Percentiles rank a stretch among this genome's conserved stretches.
These are phyloP conservation scores for Leptodactylus fallax DNA, from an alignment of 2,797 vertebrate genomes.

Conservation along the genomic window DNA sequence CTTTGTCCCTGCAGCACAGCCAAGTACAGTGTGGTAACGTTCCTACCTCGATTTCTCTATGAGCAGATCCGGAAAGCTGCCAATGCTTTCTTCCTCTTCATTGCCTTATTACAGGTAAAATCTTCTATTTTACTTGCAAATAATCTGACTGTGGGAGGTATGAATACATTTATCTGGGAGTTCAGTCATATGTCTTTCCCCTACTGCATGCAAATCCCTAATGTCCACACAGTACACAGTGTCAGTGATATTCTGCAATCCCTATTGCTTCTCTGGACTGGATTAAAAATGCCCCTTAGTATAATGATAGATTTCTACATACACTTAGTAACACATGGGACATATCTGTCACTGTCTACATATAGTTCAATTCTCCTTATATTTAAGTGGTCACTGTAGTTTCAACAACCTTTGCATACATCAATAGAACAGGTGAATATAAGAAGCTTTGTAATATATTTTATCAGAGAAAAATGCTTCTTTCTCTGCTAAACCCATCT, in stretches of 20 bases:
- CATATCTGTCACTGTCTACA: no score
- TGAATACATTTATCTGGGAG: not conserved
- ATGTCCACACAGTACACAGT: not conserved
- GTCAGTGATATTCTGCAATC: not conserved
- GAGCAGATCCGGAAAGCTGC: constrained; percentile 98
- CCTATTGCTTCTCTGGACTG: not conserved
- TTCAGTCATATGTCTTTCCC: not conserved
- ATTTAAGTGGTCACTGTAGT: no score
- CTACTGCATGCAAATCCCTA: not conserved
- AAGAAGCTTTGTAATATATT: no score
- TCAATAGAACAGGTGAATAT: no score
- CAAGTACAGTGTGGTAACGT: constrained; percentile 97
- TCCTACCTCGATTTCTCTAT: constrained; percentile 98
- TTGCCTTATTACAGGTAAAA: constrained; percentile 97
- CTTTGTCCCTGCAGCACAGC: constrained; percentile 83
- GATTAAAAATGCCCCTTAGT: no score
- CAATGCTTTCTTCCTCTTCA: constrained; percentile 99
- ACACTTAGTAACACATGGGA: no score
- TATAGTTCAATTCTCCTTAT: no score
- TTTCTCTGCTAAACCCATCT: no score
- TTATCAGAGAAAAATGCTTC: no score
- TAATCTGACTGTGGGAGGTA: not conserved
- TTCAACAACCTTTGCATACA: no score
- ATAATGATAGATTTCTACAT: no score
- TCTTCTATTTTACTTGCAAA: constrained; percentile 14